Conservation (phyloP, 2,888 invertebrate genomes). For the Colletes collaris region DNA sequence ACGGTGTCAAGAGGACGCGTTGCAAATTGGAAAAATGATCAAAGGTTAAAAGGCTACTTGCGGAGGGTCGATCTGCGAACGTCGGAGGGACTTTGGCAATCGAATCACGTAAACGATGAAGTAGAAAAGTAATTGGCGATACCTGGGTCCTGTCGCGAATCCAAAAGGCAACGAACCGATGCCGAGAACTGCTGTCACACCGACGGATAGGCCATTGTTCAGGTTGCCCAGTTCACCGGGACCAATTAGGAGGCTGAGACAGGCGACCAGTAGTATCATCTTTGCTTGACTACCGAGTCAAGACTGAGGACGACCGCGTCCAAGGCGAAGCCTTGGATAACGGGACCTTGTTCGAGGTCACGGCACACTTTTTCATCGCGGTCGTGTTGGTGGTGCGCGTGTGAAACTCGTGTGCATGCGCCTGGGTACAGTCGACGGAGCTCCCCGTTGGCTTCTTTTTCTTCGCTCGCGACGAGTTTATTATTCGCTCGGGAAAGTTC, state of each 20-base stretch:
- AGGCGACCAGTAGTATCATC: slow-evolving; percentile 78
- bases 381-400: slow-evolving; percentile 41
- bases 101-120: neutral
- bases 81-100: neutral
- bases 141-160: slow-evolving; percentile 79
- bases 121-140: slow-evolving; percentile 18
- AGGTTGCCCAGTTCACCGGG: slow-evolving; percentile 69
- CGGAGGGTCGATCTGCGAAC: too few relatives aligned
- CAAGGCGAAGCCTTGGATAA: slow-evolving; percentile 76
- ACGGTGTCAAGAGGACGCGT: too few relatives aligned
- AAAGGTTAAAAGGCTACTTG: too few relatives aligned
- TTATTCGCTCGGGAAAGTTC: slow-evolving; percentile 65
- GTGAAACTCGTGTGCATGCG: slow-evolving; percentile 15
- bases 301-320: slow-evolving; percentile 78
- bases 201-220: slow-evolving; percentile 67
- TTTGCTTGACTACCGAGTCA: slow-evolving; percentile 80
- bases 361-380: slow-evolving; percentile 78
- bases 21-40: too few relatives aligned
- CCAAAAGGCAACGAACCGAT: slow-evolving; percentile 71
- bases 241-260: slow-evolving; percentile 72
- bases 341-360: slow-evolving; percentile 82
- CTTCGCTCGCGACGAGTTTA: slow-evolving; percentile 57
- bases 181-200: slow-evolving; percentile 70
- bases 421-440: slow-evolving; percentile 26
- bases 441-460: slow-evolving; percentile 53